phyloP scores from a whole-genome alignment of 2,797 vertebrate species.

The Eulemur mongoz region DNA sequence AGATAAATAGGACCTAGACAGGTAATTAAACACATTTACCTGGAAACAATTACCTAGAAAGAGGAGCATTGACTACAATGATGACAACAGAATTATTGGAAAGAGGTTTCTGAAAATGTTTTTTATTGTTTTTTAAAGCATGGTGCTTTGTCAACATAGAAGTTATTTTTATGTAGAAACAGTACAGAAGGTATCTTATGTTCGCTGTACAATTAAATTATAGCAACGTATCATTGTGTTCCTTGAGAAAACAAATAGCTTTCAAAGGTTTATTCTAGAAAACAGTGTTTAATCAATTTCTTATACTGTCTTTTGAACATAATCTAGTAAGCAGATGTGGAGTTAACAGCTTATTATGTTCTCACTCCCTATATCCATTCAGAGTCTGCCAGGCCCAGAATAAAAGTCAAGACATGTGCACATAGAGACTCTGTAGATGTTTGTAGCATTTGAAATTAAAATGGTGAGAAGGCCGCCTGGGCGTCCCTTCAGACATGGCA shows the following conservation, averaged over 20 bases:
- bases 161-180: background rate
- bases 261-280: conserved; percentile 58
- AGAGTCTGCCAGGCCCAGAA: conserved; percentile 68
- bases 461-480: conserved; percentile 61
- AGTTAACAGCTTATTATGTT: conserved; percentile 74
- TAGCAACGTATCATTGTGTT: background rate
- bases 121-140: background rate
- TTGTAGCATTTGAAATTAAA: conserved; percentile 75
- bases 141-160: background rate
- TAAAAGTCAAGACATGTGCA: conserved; percentile 74
- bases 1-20: background rate
- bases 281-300: conserved; percentile 60
- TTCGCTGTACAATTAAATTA: background rate
- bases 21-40: background rate
- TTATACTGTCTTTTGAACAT: conserved; percentile 14
- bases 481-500: conserved; percentile 73
- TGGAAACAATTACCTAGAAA: background rate
- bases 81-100: background rate
- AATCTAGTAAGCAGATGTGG: conserved; percentile 69
- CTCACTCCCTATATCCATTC: conserved; percentile 72
- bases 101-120: conserved; percentile 24
- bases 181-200: background rate
- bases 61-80: background rate
- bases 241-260: conserved; percentile 27
- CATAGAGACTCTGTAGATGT: conserved; percentile 56